These are phyloP conservation scores for Eustalomyia histrio DNA, from an alignment of 2,888 invertebrate genomes.

Conservation along the genomic window DNA sequence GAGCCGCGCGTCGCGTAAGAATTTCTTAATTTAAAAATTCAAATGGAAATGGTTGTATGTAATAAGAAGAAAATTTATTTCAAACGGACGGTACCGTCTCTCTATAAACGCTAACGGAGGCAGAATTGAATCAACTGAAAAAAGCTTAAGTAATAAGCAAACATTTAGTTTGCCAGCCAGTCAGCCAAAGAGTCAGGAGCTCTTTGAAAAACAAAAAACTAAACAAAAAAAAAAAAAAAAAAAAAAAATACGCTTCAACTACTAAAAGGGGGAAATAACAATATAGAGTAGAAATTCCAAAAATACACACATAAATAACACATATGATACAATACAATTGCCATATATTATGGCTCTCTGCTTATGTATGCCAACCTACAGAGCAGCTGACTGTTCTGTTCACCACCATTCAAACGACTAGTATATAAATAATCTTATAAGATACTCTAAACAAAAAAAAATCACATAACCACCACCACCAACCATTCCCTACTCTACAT, in stretches of 20 bases:
- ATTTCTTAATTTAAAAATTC: conserved; percentile 58
- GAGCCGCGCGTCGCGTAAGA: conserved; percentile 59
- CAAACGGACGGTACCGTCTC: conserved; percentile 53
- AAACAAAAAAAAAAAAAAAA: conserved; percentile 20
- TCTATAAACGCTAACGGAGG: conserved; percentile 47
- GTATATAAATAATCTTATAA: conserved; percentile 78
- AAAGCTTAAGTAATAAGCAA: conserved; percentile 44
- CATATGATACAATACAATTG: conserved; percentile 46
- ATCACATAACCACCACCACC: conserved; percentile 38
- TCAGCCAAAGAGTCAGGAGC: conserved; percentile 50
- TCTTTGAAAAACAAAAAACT: conserved; percentile 36
- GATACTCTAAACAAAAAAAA: conserved; percentile 69
- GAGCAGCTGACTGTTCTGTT: conserved; percentile 33
- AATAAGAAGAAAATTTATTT: conserved; percentile 54
- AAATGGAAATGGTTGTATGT: conserved; percentile 49
- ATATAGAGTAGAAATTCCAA: conserved; percentile 42
- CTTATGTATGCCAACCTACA: conserved; percentile 18
- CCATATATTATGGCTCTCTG: conserved; percentile 47
- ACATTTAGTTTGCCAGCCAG: conserved; percentile 43
- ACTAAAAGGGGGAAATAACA: conserved; percentile 48
- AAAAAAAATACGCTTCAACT: conserved; percentile 24
- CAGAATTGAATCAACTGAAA: conserved; percentile 54
- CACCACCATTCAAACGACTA: conserved; percentile 56
- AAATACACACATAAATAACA: conserved; percentile 62
- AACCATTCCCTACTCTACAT: conserved; percentile 3